Conservation (phyloP, 2,888 invertebrate species). For the Melanotus villosus region DNA sequence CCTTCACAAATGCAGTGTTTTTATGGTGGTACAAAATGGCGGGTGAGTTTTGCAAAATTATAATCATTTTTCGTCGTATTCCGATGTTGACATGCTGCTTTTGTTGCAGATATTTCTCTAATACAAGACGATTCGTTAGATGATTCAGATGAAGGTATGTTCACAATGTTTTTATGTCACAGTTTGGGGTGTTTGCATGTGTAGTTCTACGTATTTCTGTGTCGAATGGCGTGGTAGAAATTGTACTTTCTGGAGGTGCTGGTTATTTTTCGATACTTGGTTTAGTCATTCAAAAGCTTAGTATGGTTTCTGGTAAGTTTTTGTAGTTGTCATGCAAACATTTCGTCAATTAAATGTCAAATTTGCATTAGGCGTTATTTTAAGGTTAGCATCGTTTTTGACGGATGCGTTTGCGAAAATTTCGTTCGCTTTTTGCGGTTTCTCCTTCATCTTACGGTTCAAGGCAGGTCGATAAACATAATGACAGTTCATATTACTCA, state of each 20-base stretch:
- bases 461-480: neutral
- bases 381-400: constrained; percentile 12
- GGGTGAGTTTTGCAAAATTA: constrained; percentile 62
- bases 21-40: constrained; percentile 68
- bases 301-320: neutral
- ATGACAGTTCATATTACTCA: neutral
- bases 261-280: too few relatives aligned
- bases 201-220: neutral
- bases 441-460: neutral
- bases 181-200: constrained; percentile 24
- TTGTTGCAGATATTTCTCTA: constrained; percentile 64
- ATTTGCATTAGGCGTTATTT: neutral
- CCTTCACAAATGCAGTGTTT: constrained; percentile 66
- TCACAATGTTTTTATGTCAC: constrained; percentile 46
- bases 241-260: neutral
- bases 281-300: neutral
- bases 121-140: constrained; percentile 63
- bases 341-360: neutral
- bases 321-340: neutral
- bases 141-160: constrained; percentile 67
- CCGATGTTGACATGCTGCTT: constrained; percentile 42
- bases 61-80: constrained; percentile 31
- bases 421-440: neutral
- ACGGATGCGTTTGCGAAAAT: neutral
- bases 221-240: constrained; percentile 31